Percentiles rank a stretch among this genome's conserved stretches.
Evolutionary conservation across 2,888 invertebrate species (phyloP).

Genomic region (Girardia tigrina): DNA sequence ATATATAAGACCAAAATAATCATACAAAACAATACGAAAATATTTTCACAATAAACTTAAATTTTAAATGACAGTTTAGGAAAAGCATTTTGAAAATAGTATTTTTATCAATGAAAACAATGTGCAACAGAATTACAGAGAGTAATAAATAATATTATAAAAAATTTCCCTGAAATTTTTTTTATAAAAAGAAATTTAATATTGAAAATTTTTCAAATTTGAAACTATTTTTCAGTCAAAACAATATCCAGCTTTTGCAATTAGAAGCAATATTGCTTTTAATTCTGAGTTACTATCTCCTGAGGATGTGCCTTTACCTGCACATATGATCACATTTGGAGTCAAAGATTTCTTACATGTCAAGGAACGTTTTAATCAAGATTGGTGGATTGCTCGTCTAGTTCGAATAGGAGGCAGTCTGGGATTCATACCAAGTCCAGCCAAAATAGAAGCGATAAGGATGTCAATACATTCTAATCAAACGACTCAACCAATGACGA

Average conservation of each 20-base stretch:
- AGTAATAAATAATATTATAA: too few species aligned
- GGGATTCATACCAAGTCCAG: slow-evolving; percentile 21
- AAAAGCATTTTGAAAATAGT: too few species aligned
- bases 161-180: too few species aligned
- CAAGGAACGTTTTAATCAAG: slow-evolving; percentile 8
- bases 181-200: too few species aligned
- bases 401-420: slow-evolving; percentile 1
- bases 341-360: slow-evolving; percentile 23
- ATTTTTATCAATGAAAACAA: too few species aligned
- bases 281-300: neutral
- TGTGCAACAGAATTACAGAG: too few species aligned
- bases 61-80: too few species aligned
- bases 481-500: neutral
- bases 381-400: slow-evolving; percentile 27
- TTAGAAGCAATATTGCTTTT: slow-evolving; percentile 26
- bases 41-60: too few species aligned
- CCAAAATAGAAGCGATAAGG: neutral
- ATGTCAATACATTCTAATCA: neutral
- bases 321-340: slow-evolving; percentile 10
- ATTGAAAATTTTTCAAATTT: neutral
- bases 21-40: too few species aligned
- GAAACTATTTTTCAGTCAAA: neutral
- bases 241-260: neutral
- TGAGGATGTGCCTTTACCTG: slow-evolving; percentile 17
- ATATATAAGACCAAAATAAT: too few species aligned